These are phyloP conservation scores for Octonoba sinensis DNA, from an alignment of 2,888 invertebrate species.

Conservation along the genomic window DNA sequence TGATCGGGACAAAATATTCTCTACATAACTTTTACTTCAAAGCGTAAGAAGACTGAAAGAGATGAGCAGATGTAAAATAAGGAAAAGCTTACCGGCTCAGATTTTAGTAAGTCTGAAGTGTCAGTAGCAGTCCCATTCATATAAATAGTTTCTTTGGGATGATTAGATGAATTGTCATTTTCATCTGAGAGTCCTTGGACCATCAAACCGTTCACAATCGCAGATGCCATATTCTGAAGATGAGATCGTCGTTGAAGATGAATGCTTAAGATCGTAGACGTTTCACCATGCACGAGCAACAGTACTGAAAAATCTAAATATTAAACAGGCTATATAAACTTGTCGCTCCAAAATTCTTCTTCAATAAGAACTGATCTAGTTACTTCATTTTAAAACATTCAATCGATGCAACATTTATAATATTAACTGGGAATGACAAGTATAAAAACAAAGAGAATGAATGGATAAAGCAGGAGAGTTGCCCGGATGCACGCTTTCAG, in stretches of 20 bases:
- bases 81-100: constrained; percentile 18
- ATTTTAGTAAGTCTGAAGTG: constrained; percentile 52
- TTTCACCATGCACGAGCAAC: constrained; percentile 16
- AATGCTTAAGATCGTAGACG: constrained; percentile 15
- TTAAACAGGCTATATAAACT: not conserved
- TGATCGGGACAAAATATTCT: no score
- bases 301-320: constrained; percentile 6
- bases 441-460: constrained; percentile 54
- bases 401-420: constrained; percentile 9
- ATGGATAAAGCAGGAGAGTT: constrained; percentile 19
- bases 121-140: constrained; percentile 62
- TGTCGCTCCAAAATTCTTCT: not conserved
- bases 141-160: constrained; percentile 48
- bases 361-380: constrained; percentile 2
- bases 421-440: constrained; percentile 33
- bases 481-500: constrained; percentile 58
- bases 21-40: no score
- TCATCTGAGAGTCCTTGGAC: constrained; percentile 54
- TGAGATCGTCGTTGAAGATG: constrained; percentile 24
- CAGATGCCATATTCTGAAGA: constrained; percentile 45
- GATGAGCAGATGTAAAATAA: not conserved
- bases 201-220: constrained; percentile 46
- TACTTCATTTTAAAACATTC: constrained; percentile 6
- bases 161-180: constrained; percentile 55
- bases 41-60: no score